Base-by-base conservation (phyloP, 2,797 vertebrate genomes). In the Dendrocincla tyrannina region DNA sequence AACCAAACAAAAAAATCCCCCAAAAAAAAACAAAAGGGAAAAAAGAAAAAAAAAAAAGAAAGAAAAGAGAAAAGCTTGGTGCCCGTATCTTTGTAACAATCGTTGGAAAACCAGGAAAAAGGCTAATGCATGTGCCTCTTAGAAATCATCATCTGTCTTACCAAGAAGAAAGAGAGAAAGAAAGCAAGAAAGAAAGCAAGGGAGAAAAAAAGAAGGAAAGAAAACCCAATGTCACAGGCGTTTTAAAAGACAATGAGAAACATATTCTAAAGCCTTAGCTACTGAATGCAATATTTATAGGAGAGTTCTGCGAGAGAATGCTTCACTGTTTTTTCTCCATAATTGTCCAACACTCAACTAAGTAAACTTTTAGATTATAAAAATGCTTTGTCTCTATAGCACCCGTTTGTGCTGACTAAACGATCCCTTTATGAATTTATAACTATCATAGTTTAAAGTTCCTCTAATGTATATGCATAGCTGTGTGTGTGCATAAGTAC, bases 351-450 rank as follows among this genome's bases (percentile, higher is more conserved):
- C 89, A 95, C 74, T 97, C 96, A 96, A 86, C 94, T 96, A 96
- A 94, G 85, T 93, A 96, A 97, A 97, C 94, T 98, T 97, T 91
- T 95, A 91, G 95, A 73, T 93, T 97, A 97, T 90, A 97, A 97
- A 97, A 96, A 93, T 84, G 77, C 69, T 86, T 92, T 88, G 78
- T 39, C 96, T 95, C 94, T 96, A 96, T 69, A 93, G 95, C 39
- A 91, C 89, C 97, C 90, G 56, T 95, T 97, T 97, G 97, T 98
- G 98, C 97, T 97, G 96, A 97, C 96, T 93, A 96, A 91, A 91
- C 72, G 95, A 95, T 95, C 88, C 78, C 72, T 95, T 95, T 95
- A 93, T 95, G 91, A 92, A 96, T 93, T 79, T 83, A 75, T 96
- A 96, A 94, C 96, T 96, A 95, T 96, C 96, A 95, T 94, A 96